phyloP scores from a whole-genome alignment of 2,888 invertebrate genomes.

The Xiphydria camelus region DNA sequence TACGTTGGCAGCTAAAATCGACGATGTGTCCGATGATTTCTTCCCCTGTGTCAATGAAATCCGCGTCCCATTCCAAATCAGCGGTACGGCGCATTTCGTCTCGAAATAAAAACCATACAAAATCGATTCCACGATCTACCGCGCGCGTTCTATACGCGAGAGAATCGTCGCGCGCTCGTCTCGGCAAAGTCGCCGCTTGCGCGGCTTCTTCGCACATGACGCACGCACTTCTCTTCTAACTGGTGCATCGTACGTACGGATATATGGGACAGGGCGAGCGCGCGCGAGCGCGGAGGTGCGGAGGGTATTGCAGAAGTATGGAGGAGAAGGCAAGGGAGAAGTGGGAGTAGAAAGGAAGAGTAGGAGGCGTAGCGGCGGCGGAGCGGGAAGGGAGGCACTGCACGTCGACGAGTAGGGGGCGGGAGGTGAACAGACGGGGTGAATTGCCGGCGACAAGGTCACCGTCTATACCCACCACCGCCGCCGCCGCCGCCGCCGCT shows the following conservation, averaged over 20 bases:
- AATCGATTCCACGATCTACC: too few species aligned
- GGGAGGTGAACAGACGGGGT: conserved; percentile 52
- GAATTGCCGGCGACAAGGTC: conserved; percentile 56
- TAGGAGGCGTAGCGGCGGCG: conserved; percentile 22
- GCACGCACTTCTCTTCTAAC: background rate
- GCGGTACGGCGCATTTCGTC: too few species aligned
- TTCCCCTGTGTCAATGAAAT: too few species aligned
- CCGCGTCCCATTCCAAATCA: too few species aligned
- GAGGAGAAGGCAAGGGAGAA: background rate
- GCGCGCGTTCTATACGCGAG: background rate
- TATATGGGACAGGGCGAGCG: background rate
- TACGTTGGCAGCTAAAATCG: too few species aligned
- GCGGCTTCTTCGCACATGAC: background rate
- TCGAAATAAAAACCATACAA: too few species aligned
- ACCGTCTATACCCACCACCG: conserved; percentile 44
- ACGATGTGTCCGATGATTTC: too few species aligned
- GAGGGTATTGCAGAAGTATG: background rate
- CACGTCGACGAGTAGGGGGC: conserved; percentile 17
- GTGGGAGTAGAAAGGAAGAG: conserved; percentile 7
- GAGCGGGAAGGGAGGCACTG: conserved; percentile 12
- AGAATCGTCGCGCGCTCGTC: background rate
- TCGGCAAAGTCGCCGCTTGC: background rate
- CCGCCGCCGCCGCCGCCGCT: background rate
- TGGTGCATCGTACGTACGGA: background rate
- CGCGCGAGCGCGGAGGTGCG: background rate